Evolutionary conservation across 2,888 invertebrate species (phyloP).

Genomic region (Cephus sareptanus): DNA sequence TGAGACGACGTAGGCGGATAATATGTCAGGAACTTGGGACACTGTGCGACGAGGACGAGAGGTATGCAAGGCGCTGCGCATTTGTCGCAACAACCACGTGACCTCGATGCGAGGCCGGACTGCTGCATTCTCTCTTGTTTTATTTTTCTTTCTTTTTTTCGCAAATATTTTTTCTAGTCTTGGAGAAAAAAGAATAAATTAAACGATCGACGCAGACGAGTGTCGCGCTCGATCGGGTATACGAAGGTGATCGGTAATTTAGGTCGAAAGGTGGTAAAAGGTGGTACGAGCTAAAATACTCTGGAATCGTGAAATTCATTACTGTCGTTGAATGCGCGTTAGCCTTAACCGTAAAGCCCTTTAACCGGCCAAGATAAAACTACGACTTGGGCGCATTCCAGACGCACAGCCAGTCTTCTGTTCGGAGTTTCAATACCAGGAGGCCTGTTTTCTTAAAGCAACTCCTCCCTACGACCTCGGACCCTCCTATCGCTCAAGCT

Average conservation of each 20-base stretch:
- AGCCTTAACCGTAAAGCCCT: neutral
- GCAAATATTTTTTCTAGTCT: neutral
- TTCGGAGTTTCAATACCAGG: neutral
- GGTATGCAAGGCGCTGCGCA: neutral
- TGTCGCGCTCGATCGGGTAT: neutral
- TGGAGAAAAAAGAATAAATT: neutral
- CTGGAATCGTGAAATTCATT: neutral
- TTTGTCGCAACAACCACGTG: neutral
- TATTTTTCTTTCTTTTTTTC: too few species aligned
- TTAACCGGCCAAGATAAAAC: neutral
- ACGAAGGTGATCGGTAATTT: neutral
- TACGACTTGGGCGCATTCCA: neutral
- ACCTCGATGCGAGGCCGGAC: neutral
- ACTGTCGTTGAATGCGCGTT: neutral
- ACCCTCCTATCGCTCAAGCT: conserved; percentile 1
- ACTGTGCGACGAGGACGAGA: neutral
- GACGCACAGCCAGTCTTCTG: neutral
- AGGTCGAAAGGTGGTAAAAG: neutral
- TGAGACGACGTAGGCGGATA: neutral
- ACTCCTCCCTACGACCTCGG: neutral
- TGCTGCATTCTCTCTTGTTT: neutral
- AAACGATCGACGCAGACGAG: neutral
- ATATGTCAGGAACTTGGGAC: neutral
- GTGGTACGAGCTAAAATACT: neutral
- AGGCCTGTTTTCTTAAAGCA: neutral